Conservation (phyloP, 1,140 invertebrate species). For the Pogonomyrmex californicus region DNA sequence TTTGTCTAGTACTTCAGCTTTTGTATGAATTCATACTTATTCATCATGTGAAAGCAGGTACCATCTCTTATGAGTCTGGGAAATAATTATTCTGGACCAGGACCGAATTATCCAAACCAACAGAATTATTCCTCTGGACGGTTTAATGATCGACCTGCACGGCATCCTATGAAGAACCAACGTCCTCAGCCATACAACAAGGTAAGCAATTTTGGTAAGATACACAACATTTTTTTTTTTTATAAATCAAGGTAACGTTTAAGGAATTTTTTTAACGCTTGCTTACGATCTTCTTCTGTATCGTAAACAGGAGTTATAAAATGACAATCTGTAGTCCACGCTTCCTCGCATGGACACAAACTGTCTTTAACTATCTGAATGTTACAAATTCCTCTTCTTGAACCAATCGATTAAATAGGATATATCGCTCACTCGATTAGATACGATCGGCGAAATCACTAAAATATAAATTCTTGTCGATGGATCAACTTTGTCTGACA, state of each 20-base stretch:
- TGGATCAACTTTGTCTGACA: conserved; percentile 62
- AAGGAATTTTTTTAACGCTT: conserved; percentile 40
- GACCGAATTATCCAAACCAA: conserved; percentile 83
- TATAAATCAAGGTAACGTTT: conserved; percentile 8
- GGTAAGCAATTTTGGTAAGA: conserved; percentile 78
- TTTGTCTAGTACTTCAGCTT: not conserved
- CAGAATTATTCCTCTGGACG: conserved; percentile 83
- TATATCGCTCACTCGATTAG: conserved; percentile 72
- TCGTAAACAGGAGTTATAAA: conserved; percentile 67
- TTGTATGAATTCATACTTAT: not conserved
- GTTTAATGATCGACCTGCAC: conserved; percentile 82
- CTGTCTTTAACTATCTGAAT: conserved; percentile 57
- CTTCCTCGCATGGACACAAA: conserved; percentile 62
- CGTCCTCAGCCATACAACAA: conserved; percentile 86
- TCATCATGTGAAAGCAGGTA: conserved; percentile 74
- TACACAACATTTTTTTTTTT: conserved; percentile 49
- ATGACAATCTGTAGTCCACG: conserved; percentile 65
- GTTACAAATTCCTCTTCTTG: conserved; percentile 68
- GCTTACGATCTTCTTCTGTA: conserved; percentile 45
- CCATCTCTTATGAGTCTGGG: conserved; percentile 85
- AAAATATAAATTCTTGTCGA: conserved; percentile 66
- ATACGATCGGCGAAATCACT: conserved; percentile 61
- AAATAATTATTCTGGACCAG: conserved; percentile 82
- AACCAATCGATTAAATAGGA: conserved; percentile 69
- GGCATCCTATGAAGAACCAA: conserved; percentile 84